phyloP scores from a whole-genome alignment of 1,140 invertebrate species.

The Aphidius gifuensis region DNA sequence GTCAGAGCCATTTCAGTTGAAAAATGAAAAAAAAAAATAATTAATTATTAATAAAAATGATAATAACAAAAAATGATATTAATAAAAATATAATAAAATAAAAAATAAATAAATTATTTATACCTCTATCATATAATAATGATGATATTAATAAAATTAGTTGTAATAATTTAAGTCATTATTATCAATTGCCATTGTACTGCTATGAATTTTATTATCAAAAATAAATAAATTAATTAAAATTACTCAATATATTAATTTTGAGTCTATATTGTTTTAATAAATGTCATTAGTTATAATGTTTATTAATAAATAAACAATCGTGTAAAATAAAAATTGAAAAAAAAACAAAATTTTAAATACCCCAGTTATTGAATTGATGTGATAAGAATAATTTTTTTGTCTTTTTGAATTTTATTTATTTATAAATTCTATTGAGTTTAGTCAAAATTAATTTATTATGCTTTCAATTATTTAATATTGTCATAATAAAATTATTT shows the following conservation, averaged over 20 bases:
- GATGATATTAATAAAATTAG: slow-evolving; percentile 29
- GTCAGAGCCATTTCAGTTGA: slow-evolving; percentile 4
- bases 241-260: slow-evolving; percentile 54
- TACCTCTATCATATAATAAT: slow-evolving; percentile 36
- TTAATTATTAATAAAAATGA: not conserved
- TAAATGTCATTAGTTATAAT: slow-evolving; percentile 54
- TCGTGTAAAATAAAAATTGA: not conserved
- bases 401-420: too few species aligned
- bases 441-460: too few species aligned
- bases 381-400: too few species aligned
- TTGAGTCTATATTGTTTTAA: slow-evolving; percentile 53
- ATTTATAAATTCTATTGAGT: too few species aligned
- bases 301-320: slow-evolving; percentile 9
- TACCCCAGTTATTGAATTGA: too few species aligned
- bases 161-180: slow-evolving; percentile 22
- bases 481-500: too few species aligned
- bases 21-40: slow-evolving; percentile 4
- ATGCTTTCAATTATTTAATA: too few species aligned
- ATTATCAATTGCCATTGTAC: slow-evolving; percentile 42
- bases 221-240: slow-evolving; percentile 19
- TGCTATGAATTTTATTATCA: slow-evolving; percentile 14
- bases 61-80: too few species aligned
- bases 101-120: slow-evolving; percentile 47
- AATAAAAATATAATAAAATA: not conserved
- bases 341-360: too few species aligned